Percentiles rank a stretch among this genome's conserved stretches.
Evolutionary conservation across 2,797 vertebrate species (phyloP).

Genomic region (Lates japonicus): DNA sequence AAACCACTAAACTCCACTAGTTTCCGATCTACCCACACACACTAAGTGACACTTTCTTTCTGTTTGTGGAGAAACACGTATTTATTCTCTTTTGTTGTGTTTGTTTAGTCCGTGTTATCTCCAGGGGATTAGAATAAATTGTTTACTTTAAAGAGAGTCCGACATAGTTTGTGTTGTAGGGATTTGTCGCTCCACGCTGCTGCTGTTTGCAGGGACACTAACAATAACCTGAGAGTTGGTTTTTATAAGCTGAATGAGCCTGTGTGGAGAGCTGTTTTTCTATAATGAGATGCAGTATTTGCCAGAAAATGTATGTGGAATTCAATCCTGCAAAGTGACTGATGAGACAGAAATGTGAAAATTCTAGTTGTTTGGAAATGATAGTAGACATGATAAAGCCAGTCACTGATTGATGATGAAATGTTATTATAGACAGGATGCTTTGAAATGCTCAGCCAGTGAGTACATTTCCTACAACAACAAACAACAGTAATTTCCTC

Average conservation of each 20-base stretch:
- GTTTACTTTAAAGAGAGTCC: constrained; percentile 26
- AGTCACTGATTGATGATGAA: no score
- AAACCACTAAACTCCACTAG: neutral
- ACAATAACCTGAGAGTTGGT: neutral
- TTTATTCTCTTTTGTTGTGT: constrained; percentile 42
- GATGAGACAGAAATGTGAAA: neutral
- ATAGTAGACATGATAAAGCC: no score
- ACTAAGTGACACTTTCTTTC: constrained; percentile 1
- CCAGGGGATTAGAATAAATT: constrained; percentile 47
- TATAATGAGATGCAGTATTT: neutral
- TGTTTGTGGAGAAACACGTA: constrained; percentile 32
- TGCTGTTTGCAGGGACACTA: constrained; percentile 25
- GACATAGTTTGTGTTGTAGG: constrained; percentile 10
- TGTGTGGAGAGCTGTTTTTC: neutral
- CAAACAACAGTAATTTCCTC: no score
- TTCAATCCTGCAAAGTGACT: neutral
- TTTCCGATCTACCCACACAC: neutral
- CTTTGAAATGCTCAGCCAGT: no score
- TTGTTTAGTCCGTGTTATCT: constrained; percentile 27
- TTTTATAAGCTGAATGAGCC: neutral
- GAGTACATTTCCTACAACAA: no score
- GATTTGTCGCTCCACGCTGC: constrained; percentile 24
- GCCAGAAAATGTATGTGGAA: neutral
- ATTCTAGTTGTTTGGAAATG: no score
- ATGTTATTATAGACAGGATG: no score